phyloP scores from a whole-genome alignment of 2,888 invertebrate genomes.

The Xiphydria camelus region DNA sequence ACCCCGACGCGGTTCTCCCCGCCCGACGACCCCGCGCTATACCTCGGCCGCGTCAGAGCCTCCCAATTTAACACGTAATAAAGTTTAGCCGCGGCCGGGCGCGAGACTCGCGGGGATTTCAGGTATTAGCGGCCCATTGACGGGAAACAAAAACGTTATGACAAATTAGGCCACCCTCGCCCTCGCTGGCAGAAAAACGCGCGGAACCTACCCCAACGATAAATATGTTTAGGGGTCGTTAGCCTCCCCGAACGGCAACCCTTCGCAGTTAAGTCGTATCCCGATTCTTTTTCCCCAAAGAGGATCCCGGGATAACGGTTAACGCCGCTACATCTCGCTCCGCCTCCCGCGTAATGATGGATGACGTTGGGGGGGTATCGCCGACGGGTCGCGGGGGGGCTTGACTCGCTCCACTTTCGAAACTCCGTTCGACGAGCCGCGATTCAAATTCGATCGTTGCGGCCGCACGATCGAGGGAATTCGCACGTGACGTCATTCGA shows the following conservation, averaged over 20 bases:
- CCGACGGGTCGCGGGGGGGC: too few species aligned
- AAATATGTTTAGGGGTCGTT: conserved; percentile 44
- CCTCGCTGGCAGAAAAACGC: conserved; percentile 32
- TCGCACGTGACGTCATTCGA: too few species aligned
- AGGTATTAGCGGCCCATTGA: conserved; percentile 35
- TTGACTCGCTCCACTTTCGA: too few species aligned
- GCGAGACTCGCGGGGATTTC: conserved; percentile 26
- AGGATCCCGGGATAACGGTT: background rate
- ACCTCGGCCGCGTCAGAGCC: too few species aligned
- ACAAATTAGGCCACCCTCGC: conserved; percentile 47
- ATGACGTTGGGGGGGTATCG: too few species aligned
- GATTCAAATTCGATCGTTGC: too few species aligned
- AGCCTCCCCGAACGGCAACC: conserved; percentile 25
- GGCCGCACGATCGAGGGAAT: too few species aligned
- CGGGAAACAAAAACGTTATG: conserved; percentile 45
- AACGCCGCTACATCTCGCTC: too few species aligned
- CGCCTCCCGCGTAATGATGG: too few species aligned
- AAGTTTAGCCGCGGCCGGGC: conserved; percentile 31
- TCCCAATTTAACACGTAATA: conserved; percentile 43
- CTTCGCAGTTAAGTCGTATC: conserved; percentile 22
- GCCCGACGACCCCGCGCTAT: too few species aligned
- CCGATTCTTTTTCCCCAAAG: conserved; percentile 14
- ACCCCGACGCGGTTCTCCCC: conserved; percentile 6
- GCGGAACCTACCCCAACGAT: conserved; percentile 47
- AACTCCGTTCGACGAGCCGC: too few species aligned